These are phyloP conservation scores for Charaxes varanes DNA, from an alignment of 1,140 invertebrate genomes.

Conservation along the genomic window DNA sequence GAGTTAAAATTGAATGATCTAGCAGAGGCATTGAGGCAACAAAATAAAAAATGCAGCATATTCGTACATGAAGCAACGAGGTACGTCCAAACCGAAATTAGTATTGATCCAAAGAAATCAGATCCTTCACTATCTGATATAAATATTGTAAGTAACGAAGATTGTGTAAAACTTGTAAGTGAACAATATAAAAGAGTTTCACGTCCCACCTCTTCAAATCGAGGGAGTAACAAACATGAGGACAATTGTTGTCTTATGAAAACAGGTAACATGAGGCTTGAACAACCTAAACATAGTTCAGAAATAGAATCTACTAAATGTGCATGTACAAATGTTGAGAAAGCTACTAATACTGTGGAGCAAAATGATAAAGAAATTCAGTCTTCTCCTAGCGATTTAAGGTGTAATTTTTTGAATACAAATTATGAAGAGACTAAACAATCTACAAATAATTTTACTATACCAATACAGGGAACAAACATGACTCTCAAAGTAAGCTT, in stretches of 20 bases:
- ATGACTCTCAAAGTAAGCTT: slow-evolving; percentile 58
- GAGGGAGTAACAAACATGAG: slow-evolving; percentile 6
- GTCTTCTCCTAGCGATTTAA: slow-evolving; percentile 8
- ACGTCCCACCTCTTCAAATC: slow-evolving; percentile 19
- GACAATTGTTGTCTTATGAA: background rate
- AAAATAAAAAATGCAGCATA: slow-evolving; percentile 11
- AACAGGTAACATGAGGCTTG: background rate
- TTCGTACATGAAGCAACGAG: slow-evolving; percentile 37
- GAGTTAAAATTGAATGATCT: slow-evolving; percentile 2
- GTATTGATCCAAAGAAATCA: slow-evolving; percentile 54
- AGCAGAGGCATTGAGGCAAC: slow-evolving; percentile 3
- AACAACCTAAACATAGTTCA: background rate
- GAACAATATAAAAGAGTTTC: slow-evolving; percentile 35
- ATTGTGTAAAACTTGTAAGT: slow-evolving; percentile 35
- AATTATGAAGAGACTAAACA: slow-evolving; percentile 8
- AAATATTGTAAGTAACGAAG: slow-evolving; percentile 37
- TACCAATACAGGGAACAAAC: slow-evolving; percentile 57
- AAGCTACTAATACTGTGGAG: background rate
- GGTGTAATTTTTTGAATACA: slow-evolving; percentile 9
- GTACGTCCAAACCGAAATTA: slow-evolving; percentile 58
- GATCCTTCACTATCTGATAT: slow-evolving; percentile 53
- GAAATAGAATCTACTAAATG: slow-evolving; percentile 1
- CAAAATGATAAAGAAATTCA: slow-evolving; percentile 27
- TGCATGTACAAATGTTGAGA: slow-evolving; percentile 2
- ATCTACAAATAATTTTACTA: slow-evolving; percentile 33